Conservation (phyloP, 2,888 invertebrate species). For the Coenonympha glycerion region DNA sequence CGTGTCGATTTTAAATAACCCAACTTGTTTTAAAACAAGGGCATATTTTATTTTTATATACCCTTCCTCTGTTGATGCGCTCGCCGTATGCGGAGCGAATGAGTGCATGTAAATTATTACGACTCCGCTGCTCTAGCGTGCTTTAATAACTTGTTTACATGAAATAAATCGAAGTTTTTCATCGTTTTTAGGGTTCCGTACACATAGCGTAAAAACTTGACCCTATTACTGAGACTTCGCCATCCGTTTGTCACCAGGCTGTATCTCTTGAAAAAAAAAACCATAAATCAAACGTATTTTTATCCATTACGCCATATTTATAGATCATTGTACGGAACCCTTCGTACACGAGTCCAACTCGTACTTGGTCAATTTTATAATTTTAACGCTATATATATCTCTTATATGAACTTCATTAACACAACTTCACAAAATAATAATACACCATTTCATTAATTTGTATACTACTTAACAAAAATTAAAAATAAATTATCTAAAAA, state of each 20-base stretch:
- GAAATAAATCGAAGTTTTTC: too few relatives aligned
- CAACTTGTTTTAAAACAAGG: slow-evolving; percentile 35
- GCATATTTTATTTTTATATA: slow-evolving; percentile 33
- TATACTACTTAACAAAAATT: not conserved
- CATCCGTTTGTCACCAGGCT: too few relatives aligned
- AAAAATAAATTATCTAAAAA: not conserved
- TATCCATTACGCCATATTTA: too few relatives aligned
- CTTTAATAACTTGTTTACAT: not conserved
- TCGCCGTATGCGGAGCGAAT: slow-evolving; percentile 2
- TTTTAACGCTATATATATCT: too few relatives aligned
- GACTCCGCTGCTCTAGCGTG: not conserved
- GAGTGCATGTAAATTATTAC: slow-evolving; percentile 12
- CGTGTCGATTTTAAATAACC: slow-evolving; percentile 45
- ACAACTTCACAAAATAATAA: not conserved
- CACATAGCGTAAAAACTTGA: too few relatives aligned
- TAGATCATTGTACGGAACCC: too few relatives aligned
- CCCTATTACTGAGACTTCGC: too few relatives aligned
- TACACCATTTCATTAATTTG: not conserved
- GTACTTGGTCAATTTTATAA: too few relatives aligned
- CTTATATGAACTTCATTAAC: not conserved
- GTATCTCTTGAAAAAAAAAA: too few relatives aligned
- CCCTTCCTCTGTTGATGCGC: slow-evolving; percentile 16
- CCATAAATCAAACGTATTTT: too few relatives aligned
- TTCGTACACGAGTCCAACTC: too few relatives aligned
- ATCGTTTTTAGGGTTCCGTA: too few relatives aligned